Evolutionary conservation across 2,797 vertebrate genomes (phyloP).

Genomic region (Diglossa cyanea): DNA sequence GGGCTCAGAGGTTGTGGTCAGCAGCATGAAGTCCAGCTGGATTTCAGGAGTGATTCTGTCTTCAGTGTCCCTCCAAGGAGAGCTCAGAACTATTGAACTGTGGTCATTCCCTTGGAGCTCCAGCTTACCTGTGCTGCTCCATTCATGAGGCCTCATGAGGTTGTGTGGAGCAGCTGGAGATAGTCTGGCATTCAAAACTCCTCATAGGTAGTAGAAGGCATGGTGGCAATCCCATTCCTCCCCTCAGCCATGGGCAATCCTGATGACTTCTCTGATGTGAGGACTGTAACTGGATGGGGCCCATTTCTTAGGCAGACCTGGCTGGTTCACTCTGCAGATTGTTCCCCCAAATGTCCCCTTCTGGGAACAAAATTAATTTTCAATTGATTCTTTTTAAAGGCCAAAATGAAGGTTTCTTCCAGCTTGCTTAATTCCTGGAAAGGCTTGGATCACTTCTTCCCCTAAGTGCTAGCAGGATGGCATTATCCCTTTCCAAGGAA

Average conservation of each 20-base stretch:
- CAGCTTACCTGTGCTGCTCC: neutral
- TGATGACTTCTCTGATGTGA: neutral
- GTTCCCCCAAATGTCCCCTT: neutral
- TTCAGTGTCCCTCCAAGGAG: neutral
- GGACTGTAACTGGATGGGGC: neutral
- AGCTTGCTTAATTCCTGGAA: neutral
- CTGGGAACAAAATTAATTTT: neutral
- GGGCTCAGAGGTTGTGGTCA: neutral
- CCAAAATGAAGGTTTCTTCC: neutral
- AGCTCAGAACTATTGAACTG: neutral
- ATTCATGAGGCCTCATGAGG: neutral
- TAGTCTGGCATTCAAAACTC: neutral
- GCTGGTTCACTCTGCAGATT: rapidly evolving
- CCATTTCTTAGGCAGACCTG: neutral
- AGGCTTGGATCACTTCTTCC: neutral
- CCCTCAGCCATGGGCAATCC: neutral
- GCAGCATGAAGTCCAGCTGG: neutral
- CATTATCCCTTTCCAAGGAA: neutral
- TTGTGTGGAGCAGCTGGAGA: neutral
- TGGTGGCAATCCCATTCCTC: neutral
- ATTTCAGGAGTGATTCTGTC: neutral
- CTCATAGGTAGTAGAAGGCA: neutral
- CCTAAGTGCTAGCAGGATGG: neutral
- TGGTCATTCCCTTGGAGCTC: neutral
- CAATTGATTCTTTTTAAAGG: neutral